Evolutionary conservation across 2,888 invertebrate species (phyloP), one percentile per base, ranked within the genome.

Genomic region (Endotricha flammealis): DNA sequence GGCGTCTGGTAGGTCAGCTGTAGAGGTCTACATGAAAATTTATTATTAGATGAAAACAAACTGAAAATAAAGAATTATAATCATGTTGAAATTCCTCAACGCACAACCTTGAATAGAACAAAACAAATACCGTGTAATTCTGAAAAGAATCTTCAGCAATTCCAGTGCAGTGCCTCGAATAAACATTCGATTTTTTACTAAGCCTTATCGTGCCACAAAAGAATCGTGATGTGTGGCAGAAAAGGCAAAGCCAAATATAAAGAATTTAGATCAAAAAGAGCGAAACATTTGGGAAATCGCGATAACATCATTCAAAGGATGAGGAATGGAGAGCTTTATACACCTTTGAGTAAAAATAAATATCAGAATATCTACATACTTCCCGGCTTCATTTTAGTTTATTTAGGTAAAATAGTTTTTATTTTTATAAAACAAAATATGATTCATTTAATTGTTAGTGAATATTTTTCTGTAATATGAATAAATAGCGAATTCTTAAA

Each of bases 221-320:
- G 76, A 77, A 78, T 77, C 59, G 58, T 64, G 67, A 76, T 74
- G 66, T 73, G 74, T 67, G 66, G 68, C 65, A 59, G 65, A 71
- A 76, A 76, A 71, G 68, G 72, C 66, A 68, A 72, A 76, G 70
- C 60, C 64, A 71, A 76, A 75, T 76, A 72, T 74, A 78, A 74
- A 68, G 74, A 75, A 72, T 77, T 77, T 74, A 73, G 73, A 81
- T 80, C 78, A 73, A 75, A 77, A 81, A 77, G 78, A 75, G 71
- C 70, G 73, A 71, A 80, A 79, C 69, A 77, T 80, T 80, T 71
- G 70, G 70, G 66, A 75, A 79, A 78, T 75, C 64, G 70, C 68
- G 76, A 80, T 78, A 78, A 78, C 72, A 75, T 73, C 78, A 72
- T 76, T 80, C 79, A 81, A 80, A 80, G 72, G 72, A 78, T 77